Evolutionary conservation across 2,797 vertebrate species (phyloP).

Genomic region (Semotilus atromaculatus): DNA sequence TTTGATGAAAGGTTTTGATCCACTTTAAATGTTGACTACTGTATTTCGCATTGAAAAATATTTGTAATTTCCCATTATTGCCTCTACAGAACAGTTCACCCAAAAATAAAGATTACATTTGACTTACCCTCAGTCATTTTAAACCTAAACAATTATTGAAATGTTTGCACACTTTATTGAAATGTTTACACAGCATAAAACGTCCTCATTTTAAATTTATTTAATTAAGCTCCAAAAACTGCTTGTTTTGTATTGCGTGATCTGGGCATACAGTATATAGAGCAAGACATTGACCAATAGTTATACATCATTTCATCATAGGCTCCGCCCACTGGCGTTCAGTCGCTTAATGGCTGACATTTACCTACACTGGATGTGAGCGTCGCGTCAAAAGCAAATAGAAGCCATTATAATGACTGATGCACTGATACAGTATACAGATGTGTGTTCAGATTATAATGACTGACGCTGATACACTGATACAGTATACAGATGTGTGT

Average conservation of each 20-base stretch:
- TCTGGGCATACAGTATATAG: too few relatives aligned
- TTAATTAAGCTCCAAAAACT: background rate
- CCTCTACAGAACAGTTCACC: background rate
- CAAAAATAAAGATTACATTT: background rate
- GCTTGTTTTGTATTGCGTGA: background rate
- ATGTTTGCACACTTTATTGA: background rate
- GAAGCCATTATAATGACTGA: too few relatives aligned
- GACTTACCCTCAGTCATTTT: background rate
- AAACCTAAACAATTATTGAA: background rate
- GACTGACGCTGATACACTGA: too few relatives aligned
- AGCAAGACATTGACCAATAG: background rate
- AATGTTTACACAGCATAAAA: background rate
- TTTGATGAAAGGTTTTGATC: too few relatives aligned
- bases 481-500: too few relatives aligned
- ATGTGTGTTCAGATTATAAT: too few relatives aligned
- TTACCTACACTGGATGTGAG: background rate
- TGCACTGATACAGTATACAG: too few relatives aligned
- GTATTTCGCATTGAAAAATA: background rate
- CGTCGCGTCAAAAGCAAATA: too few relatives aligned
- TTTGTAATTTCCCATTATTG: background rate
- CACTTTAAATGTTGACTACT: too few relatives aligned
- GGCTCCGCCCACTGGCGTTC: background rate
- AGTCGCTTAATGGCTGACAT: fast-evolving
- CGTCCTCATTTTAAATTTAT: background rate
- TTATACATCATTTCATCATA: background rate